phyloP scores from a whole-genome alignment of 2,797 vertebrate genomes.

The Tokudaia tokunoshimensis region DNA sequence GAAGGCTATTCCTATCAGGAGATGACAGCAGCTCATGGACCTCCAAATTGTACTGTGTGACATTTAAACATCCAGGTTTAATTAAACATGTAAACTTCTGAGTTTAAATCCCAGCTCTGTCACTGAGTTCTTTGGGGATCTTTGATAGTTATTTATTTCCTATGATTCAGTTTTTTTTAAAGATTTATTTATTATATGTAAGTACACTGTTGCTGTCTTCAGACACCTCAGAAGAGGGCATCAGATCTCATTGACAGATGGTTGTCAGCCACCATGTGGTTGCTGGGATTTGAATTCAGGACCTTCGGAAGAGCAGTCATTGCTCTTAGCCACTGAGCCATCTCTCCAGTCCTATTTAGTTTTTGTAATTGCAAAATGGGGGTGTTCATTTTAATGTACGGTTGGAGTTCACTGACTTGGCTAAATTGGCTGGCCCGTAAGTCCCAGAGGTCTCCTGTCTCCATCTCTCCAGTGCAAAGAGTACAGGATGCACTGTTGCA shows the following conservation, averaged over 20 bases:
- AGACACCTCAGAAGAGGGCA: too few species aligned
- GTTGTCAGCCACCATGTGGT: too few species aligned
- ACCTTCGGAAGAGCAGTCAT: too few species aligned
- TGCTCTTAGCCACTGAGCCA: too few species aligned
- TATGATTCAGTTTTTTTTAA: not conserved
- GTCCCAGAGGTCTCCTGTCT: not conserved
- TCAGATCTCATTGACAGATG: too few species aligned
- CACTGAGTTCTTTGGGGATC: not conserved
- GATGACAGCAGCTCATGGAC: not conserved
- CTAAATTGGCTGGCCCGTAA: not conserved
- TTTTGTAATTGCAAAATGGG: not conserved
- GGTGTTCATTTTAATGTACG: too few species aligned
- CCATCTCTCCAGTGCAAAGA: too few species aligned
- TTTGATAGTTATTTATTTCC: not conserved
- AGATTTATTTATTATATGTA: too few species aligned
- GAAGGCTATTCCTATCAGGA: not conserved
- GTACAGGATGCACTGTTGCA: not conserved
- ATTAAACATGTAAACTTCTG: not conserved
- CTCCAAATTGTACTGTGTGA: not conserved
- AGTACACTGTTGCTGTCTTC: too few species aligned
- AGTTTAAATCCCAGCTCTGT: not conserved
- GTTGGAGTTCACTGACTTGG: not conserved
- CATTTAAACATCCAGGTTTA: not conserved
- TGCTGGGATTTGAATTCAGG: too few species aligned
- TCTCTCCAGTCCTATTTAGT: too few species aligned